Conservation (phyloP, 2,888 invertebrate species). For the Polyploca ridens region DNA sequence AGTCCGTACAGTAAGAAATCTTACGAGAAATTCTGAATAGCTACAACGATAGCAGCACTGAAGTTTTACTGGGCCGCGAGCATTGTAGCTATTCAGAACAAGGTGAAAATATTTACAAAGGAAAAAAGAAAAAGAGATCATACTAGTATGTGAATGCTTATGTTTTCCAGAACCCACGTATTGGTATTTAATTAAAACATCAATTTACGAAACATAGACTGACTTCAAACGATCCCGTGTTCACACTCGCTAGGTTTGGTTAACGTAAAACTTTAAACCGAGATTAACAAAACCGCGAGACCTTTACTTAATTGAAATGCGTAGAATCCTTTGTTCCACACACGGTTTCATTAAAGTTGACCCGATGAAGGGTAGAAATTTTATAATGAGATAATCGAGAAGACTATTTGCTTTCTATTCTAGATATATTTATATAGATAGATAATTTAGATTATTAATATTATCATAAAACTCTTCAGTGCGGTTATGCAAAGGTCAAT, state of each 20-base stretch:
- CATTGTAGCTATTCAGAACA: too few relatives aligned
- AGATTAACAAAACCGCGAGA: slow-evolving; percentile 57
- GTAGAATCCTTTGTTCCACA: slow-evolving; percentile 59
- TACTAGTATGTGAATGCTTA: neutral
- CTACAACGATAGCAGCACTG: too few relatives aligned
- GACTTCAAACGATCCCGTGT: slow-evolving; percentile 57
- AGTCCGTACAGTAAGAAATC: too few relatives aligned
- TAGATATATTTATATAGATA: too few relatives aligned
- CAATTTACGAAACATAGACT: slow-evolving; percentile 41
- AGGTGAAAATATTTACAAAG: too few relatives aligned
- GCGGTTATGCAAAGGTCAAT: too few relatives aligned
- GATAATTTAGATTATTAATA: too few relatives aligned
- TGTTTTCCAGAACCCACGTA: slow-evolving; percentile 9
- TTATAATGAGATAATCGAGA: neutral
- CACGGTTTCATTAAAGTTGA: slow-evolving; percentile 42
- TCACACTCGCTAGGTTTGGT: slow-evolving; percentile 48
- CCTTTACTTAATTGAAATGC: slow-evolving; percentile 58
- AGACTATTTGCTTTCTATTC: neutral
- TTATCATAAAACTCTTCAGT: too few relatives aligned
- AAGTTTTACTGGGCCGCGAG: too few relatives aligned
- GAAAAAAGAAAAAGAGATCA: too few relatives aligned
- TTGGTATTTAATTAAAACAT: slow-evolving; percentile 13
- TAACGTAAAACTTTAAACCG: slow-evolving; percentile 61
- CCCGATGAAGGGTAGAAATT: slow-evolving; percentile 5
- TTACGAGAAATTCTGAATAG: too few relatives aligned